Evolutionary conservation across 2,888 invertebrate genomes (phyloP).

Genomic region (Conops quadrifasciatus): DNA sequence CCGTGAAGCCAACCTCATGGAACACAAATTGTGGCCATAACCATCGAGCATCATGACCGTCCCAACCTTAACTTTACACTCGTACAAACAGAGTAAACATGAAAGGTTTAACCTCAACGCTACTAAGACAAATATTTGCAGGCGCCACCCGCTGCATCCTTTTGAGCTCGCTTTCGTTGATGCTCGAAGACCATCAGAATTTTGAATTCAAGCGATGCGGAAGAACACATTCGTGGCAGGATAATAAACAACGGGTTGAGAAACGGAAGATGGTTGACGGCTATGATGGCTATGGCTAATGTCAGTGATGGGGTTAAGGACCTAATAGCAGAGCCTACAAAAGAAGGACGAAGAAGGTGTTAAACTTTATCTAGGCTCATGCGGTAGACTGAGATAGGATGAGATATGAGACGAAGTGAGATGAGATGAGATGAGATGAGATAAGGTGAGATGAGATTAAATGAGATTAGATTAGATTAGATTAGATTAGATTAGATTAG

Average conservation of each 20-base stretch:
- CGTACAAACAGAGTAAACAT: constrained; percentile 15
- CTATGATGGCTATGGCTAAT: constrained; percentile 37
- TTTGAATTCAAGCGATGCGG: constrained; percentile 41
- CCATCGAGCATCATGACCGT: neutral
- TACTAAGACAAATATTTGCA: constrained; percentile 63
- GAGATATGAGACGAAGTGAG: neutral
- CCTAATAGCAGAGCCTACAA: constrained; percentile 32
- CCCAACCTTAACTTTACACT: constrained; percentile 24
- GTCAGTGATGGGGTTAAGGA: constrained; percentile 48
- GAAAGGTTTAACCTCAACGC: constrained; percentile 63
- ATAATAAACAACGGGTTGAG: constrained; percentile 7
- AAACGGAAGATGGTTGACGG: constrained; percentile 17
- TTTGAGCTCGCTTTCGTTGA: neutral
- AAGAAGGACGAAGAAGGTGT: neutral
- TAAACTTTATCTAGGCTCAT: neutral
- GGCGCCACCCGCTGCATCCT: constrained; percentile 42
- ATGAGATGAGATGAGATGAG: neutral
- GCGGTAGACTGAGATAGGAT: neutral
- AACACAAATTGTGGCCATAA: constrained; percentile 12
- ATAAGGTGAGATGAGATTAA: too few relatives aligned
- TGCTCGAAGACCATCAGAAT: constrained; percentile 4
- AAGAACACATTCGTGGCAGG: constrained; percentile 37
- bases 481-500: too few relatives aligned
- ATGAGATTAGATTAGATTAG: too few relatives aligned
- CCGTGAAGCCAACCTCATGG: constrained; percentile 16